Conservation (phyloP, 2,888 invertebrate species). For the Plebejus argus region DNA sequence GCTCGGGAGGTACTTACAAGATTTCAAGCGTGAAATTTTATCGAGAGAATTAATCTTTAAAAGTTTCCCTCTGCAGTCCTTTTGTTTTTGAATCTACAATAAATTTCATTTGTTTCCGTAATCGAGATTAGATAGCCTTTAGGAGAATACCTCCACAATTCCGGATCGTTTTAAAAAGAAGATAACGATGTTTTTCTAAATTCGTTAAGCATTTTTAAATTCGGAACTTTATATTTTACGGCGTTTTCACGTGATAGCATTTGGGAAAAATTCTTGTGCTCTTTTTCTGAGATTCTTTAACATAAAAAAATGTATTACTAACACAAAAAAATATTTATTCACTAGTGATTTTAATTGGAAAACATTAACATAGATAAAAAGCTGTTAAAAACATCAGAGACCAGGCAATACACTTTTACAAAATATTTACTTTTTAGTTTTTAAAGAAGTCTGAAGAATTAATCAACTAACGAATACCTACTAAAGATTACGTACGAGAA, state of each 20-base stretch:
- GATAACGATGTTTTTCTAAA: conserved; percentile 6
- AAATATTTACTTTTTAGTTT: no score
- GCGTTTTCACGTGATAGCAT: background rate
- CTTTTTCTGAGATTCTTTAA: background rate
- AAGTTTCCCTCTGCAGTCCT: conserved; percentile 63
- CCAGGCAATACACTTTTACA: no score
- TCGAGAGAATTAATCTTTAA: conserved; percentile 76
- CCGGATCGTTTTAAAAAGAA: conserved; percentile 19
- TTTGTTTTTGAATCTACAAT: conserved; percentile 69
- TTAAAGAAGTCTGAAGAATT: no score
- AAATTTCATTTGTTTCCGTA: conserved; percentile 68
- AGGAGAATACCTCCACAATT: conserved; percentile 15
- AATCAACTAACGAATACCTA: background rate
- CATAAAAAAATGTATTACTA: no score
- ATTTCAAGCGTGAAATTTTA: conserved; percentile 76
- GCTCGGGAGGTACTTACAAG: conserved; percentile 61
- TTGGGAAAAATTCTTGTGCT: background rate
- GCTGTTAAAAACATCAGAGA: no score
- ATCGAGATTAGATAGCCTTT: conserved; percentile 65
- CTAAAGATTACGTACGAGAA: background rate
- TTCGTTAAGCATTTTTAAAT: conserved; percentile 15
- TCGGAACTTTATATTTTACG: conserved; percentile 8
- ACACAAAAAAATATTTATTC: no score
- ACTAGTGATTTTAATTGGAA: no score
- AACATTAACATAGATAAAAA: no score